These are phyloP conservation scores for Phalera bucephala DNA, from an alignment of 2,888 invertebrate genomes.

Conservation along the genomic window DNA sequence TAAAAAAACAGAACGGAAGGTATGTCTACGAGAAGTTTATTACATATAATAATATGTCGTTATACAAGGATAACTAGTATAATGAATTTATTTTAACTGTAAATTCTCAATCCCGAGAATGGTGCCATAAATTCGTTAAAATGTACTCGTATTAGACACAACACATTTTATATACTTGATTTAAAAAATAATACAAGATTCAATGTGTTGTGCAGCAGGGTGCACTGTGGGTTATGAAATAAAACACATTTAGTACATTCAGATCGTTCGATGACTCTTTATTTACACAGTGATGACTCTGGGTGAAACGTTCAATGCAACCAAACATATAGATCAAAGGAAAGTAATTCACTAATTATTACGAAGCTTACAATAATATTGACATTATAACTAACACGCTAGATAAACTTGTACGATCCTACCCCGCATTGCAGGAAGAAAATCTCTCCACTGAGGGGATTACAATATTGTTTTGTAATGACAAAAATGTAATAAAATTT, in stretches of 20 bases:
- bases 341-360: constrained; percentile 59
- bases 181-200: too few species aligned
- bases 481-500: constrained; percentile 61
- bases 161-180: too few species aligned
- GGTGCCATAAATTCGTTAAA: too few species aligned
- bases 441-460: constrained; percentile 32
- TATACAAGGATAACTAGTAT: too few species aligned
- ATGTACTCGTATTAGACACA: too few species aligned
- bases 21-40: too few species aligned
- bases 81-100: too few species aligned
- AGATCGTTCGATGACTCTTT: constrained; percentile 81
- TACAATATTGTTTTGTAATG: constrained; percentile 36
- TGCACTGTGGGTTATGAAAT: constrained; percentile 45
- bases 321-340: constrained; percentile 69
- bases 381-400: constrained; percentile 42
- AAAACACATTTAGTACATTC: constrained; percentile 67
- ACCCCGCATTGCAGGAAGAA: constrained; percentile 28
- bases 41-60: too few species aligned
- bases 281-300: constrained; percentile 74
- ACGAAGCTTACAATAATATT: constrained; percentile 56
- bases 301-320: constrained; percentile 62
- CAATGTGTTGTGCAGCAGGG: too few species aligned
- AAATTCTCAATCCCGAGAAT: too few species aligned
- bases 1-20: too few species aligned
- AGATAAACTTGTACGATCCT: constrained; percentile 35